Base-by-base conservation (phyloP, 1,140 invertebrate species). In the Cyphomyrmex costatus region DNA sequence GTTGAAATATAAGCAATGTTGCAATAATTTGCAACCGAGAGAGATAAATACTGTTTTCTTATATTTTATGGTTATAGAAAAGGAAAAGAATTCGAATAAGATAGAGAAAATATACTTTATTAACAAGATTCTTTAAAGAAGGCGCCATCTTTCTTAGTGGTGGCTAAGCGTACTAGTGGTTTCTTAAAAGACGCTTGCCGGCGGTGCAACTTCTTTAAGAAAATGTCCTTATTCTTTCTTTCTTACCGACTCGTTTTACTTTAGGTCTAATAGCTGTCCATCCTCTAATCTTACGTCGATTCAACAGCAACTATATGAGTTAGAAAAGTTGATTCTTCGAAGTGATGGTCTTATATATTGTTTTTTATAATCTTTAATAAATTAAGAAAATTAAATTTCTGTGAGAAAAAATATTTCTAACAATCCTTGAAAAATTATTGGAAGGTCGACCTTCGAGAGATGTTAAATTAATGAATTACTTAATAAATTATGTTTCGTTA, bases 171-270 rank as follows among this genome's bases (percentile, higher is more conserved):
- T 91, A 94, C 92, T 90, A 86, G 70, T 16, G 87, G 71, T 73
- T 93, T 94, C 93, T 94, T 94, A 93, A 92, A 93, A 89, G 85
- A 91, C 89, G 85, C 91, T 91, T 84, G 78, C 82, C 90, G 92
- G 93, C 91, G 92, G 93, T 93, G 93, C 92, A 91, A 92, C 92
- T 92, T 94, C 93, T 94, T 95, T 92, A 94, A 95, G 94, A 94
- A 92, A 92, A 86, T 86, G 83, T 92, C 80, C 86, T 83, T 87
- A 90, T 94, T 94, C 92, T 95, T 94, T 93, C 94, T 94, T 93
- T 94, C 92, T 95, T 95, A 95, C 94, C 94, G 94, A 95, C 94
- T 61, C 73, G 51, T 61, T 88, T 61, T 61, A 68, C 53, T 12
- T 24, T 19, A 21, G 42, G 24, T 12, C 73, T 56, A 66, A 73